Percentiles rank a stretch among this genome's conserved stretches.
These are phyloP conservation scores for Fratercula arctica DNA, from an alignment of 2,797 vertebrate genomes.

Conservation along the genomic window DNA sequence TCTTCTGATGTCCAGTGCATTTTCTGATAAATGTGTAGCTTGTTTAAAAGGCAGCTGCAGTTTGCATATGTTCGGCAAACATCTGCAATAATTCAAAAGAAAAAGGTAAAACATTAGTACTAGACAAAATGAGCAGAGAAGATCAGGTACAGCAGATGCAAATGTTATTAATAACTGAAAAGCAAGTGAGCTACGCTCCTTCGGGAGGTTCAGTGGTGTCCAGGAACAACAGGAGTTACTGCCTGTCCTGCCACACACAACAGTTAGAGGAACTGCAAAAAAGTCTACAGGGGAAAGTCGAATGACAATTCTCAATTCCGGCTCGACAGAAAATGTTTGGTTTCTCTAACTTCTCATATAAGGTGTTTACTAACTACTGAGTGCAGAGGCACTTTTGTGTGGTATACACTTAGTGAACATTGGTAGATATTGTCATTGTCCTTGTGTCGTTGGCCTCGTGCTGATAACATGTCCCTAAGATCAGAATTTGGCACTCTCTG, in stretches of 20 bases:
- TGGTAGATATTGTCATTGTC: not conserved
- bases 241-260: not conserved
- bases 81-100: not conserved
- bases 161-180: not conserved
- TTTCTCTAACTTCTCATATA: not conserved
- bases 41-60: not conserved
- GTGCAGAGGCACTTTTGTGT: not conserved
- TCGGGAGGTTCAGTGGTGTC: not conserved
- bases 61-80: not conserved
- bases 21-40: not conserved
- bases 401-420: not conserved
- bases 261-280: not conserved
- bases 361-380: not conserved
- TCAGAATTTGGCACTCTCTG: not conserved
- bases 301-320: not conserved
- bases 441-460: rapidly evolving
- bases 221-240: not conserved
- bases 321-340: not conserved
- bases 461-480: not conserved
- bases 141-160: not conserved
- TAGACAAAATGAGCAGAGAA: not conserved
- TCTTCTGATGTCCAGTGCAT: not conserved
- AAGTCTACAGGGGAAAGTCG: not conserved
- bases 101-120: not conserved
- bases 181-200: not conserved